Evolutionary conservation across 92 coral and sea anemone genomes (phyloP).

Genomic region (Epizoanthus rinbou): DNA sequence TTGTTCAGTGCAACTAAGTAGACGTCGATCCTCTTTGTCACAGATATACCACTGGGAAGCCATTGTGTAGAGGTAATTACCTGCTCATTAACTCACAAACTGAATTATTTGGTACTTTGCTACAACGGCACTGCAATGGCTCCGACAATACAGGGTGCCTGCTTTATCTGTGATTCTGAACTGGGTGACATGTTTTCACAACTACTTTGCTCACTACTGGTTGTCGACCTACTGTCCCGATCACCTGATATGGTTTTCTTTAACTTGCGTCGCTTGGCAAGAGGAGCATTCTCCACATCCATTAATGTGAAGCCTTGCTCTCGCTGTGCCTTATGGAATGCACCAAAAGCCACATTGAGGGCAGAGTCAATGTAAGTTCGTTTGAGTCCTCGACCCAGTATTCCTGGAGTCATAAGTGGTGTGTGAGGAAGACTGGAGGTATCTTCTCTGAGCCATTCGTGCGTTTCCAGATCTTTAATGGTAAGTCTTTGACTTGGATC

Average conservation of each 20-base stretch:
- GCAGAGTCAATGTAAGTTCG: slow-evolving; percentile 98
- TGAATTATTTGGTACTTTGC: background rate
- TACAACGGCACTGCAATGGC: slow-evolving; percentile 16
- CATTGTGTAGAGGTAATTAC: background rate
- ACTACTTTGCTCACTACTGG: slow-evolving; percentile 82
- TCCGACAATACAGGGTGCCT: slow-evolving; percentile 24
- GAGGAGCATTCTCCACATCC: slow-evolving; percentile 97
- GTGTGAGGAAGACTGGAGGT: slow-evolving; percentile 86
- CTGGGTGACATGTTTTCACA: slow-evolving; percentile 83
- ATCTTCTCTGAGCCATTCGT: slow-evolving; percentile 89
- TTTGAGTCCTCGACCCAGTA: slow-evolving; percentile 87
- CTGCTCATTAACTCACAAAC: slow-evolving; percentile 15
- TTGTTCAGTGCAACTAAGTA: too few relatives aligned
- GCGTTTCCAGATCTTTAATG: slow-evolving; percentile 80
- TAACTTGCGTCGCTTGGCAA: slow-evolving; percentile 95
- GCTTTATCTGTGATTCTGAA: slow-evolving; percentile 37
- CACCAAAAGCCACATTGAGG: slow-evolving; percentile 91
- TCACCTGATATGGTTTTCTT: slow-evolving; percentile 94
- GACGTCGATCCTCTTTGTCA: too few relatives aligned
- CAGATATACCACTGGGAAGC: too few relatives aligned
- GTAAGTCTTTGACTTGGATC: slow-evolving; percentile 92
- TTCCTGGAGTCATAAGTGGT: slow-evolving; percentile 98
- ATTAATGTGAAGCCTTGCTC: slow-evolving; percentile 88
- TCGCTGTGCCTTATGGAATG: slow-evolving; percentile 92
- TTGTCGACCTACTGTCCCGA: slow-evolving; percentile 84